phyloP scores from a whole-genome alignment of 2,113 vertebrate species.

The Serinus canaria region DNA sequence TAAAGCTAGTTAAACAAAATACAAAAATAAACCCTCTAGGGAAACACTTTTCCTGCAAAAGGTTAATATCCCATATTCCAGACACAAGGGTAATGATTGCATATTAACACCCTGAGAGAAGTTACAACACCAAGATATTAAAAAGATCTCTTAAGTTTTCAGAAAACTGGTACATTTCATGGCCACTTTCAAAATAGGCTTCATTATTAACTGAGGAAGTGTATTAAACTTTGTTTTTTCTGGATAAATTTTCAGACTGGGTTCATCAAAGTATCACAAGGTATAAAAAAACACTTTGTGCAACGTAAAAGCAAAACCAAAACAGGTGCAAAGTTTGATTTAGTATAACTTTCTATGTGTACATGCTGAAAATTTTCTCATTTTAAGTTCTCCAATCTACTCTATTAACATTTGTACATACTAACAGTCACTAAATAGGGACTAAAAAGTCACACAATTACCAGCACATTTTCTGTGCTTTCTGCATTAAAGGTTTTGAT shows the following conservation, averaged over 20 bases:
- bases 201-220: background rate
- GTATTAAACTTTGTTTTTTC: background rate
- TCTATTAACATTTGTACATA: background rate
- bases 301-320: background rate
- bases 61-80: background rate
- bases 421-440: too few species aligned
- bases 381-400: background rate
- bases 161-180: background rate
- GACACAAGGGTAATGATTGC: background rate
- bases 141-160: background rate
- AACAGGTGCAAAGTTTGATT: background rate
- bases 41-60: background rate
- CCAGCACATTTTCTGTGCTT: background rate
- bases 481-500: background rate
- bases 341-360: background rate
- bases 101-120: constrained; percentile 4
- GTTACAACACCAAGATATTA: background rate
- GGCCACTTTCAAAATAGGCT: background rate
- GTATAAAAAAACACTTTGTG: background rate
- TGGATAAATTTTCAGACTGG: background rate
- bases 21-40: background rate
- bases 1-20: background rate
- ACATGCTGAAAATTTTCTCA: background rate
- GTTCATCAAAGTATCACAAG: background rate
- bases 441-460: background rate